Conservation (phyloP, 2,113 vertebrate genomes). For the Nanger granti region DNA sequence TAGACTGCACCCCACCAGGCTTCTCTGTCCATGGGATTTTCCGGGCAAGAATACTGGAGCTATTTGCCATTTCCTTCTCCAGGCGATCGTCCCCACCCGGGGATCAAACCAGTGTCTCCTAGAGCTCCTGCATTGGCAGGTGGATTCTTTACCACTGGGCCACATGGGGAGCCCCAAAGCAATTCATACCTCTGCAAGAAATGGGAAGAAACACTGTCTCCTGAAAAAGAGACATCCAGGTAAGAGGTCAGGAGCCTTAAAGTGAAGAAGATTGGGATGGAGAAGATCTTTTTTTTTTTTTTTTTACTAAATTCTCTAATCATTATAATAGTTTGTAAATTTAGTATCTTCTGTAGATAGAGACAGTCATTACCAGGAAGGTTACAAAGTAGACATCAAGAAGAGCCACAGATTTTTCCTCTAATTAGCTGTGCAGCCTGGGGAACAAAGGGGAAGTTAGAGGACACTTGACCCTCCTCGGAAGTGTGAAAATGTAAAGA, state of each 20-base stretch:
- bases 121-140: background rate
- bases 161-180: background rate
- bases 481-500: background rate
- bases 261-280: background rate
- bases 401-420: background rate
- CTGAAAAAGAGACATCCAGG: background rate
- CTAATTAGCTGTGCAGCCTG: background rate
- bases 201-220: background rate
- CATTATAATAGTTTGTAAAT: background rate
- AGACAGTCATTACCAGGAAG: background rate
- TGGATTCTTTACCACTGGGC: background rate
- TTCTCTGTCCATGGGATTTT: background rate
- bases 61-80: background rate
- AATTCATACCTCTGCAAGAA: background rate
- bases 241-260: background rate
- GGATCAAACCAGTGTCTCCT: background rate
- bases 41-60: background rate
- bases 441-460: background rate
- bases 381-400: background rate
- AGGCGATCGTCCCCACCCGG: fast-evolving
- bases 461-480: background rate
- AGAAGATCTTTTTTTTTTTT: background rate
- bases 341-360: background rate
- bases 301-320: background rate
- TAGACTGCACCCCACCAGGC: background rate